phyloP scores from a whole-genome alignment of 1,140 invertebrate species.

The Steinernema khuongi region DNA sequence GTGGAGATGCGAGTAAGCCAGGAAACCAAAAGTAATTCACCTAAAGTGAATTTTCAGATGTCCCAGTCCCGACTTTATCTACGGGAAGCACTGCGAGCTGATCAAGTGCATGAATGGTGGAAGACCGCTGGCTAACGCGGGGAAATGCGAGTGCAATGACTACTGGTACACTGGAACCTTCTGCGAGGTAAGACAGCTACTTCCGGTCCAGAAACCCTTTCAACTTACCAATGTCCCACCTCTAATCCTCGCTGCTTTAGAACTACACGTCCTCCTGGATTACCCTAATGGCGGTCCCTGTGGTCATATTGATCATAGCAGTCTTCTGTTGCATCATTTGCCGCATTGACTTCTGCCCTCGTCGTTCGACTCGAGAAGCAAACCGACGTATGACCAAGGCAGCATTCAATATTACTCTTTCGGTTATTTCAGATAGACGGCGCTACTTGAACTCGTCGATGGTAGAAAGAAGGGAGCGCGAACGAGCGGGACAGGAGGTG shows the following conservation, averaged over 20 bases:
- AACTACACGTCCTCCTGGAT: constrained; percentile 49
- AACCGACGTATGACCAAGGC: neutral
- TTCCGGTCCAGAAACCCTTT: constrained; percentile 8
- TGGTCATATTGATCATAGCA: constrained; percentile 40
- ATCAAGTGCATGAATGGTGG: constrained; percentile 46
- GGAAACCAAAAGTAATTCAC: neutral
- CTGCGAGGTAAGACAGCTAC: constrained; percentile 37
- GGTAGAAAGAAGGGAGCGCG: constrained; percentile 20
- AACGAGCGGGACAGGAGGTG: neutral
- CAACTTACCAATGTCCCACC: too few relatives aligned
- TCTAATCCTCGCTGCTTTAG: constrained; percentile 27
- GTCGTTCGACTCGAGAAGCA: constrained; percentile 18
- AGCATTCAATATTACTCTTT: too few relatives aligned
- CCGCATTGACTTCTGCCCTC: constrained; percentile 47
- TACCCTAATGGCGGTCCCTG: constrained; percentile 40
- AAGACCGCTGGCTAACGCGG: constrained; percentile 27
- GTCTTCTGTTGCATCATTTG: constrained; percentile 49
- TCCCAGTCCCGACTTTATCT: constrained; percentile 43
- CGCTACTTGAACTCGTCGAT: too few relatives aligned
- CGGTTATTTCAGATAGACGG: too few relatives aligned
- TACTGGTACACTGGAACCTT: constrained; percentile 47
- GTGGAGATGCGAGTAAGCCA: constrained; percentile 37
- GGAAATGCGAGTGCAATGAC: constrained; percentile 41
- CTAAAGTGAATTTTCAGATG: constrained; percentile 24
- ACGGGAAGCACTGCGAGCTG: constrained; percentile 43